Percentiles rank a stretch among this genome's conserved stretches.
Evolutionary conservation across 2,113 vertebrate genomes (phyloP).

Genomic region (Otolemur garnettii): DNA sequence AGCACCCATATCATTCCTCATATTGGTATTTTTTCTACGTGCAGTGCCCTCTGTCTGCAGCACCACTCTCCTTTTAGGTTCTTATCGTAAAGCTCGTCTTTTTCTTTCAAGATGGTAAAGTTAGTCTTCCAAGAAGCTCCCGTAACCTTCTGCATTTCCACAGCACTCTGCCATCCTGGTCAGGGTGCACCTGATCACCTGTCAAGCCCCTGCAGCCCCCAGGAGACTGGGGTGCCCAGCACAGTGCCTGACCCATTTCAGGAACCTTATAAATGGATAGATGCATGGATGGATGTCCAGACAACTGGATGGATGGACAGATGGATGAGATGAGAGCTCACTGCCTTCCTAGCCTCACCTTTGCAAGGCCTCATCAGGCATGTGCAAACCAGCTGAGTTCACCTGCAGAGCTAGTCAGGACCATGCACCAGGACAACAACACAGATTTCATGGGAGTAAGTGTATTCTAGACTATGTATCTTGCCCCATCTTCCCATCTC

Average conservation of each 20-base stretch:
- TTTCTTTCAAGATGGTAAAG: neutral
- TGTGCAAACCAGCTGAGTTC: neutral
- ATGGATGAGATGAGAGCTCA: neutral
- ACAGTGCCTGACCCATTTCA: neutral
- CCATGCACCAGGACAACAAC: accelerated
- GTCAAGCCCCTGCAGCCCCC: neutral
- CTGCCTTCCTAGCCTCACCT: neutral
- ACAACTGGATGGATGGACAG: neutral
- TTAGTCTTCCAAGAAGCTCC: neutral
- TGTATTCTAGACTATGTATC: neutral
- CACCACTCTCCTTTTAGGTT: neutral
- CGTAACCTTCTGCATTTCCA: neutral
- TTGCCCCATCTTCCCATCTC: neutral
- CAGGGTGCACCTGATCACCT: neutral
- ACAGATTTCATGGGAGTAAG: accelerated
- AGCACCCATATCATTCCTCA: too few species aligned
- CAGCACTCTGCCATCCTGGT: neutral
- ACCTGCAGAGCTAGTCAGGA: neutral
- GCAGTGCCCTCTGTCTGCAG: neutral
- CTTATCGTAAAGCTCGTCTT: neutral
- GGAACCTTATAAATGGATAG: neutral
- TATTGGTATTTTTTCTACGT: accelerated
- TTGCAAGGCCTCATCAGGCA: neutral
- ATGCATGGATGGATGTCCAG: neutral
- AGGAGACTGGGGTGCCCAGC: neutral